Evolutionary conservation across 2,888 invertebrate genomes (phyloP), one percentile per base, ranked within the genome.

Genomic region (Saturnia pavonia): DNA sequence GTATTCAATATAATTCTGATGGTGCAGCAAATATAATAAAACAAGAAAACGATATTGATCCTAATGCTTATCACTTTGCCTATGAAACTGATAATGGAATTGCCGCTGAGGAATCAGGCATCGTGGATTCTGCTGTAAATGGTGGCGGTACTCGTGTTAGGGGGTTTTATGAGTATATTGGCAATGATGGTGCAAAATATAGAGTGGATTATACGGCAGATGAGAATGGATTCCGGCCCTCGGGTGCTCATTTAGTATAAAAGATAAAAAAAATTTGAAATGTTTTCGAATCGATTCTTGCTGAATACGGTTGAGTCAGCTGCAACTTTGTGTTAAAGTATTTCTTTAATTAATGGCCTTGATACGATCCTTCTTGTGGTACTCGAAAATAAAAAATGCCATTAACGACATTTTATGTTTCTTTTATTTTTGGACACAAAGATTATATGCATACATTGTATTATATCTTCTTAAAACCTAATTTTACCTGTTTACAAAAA

Each of bases 81-180:
- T 95, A 91, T 75, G 94, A 95, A 82, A 96, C 96, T 0, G 95
- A 95, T 76, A 96, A 96, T 79, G 96, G 96, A 22, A 96, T 96
- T 72, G 90, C 93, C 51, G 96, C 95, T 12, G 95, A 95, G 78
- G 96, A 96, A 81, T 85, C 89, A 12, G 96, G 96, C 27, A 92
- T 91, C 78, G 91, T 96, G 27, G 95, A 95, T 77, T 90, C 79
- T 3, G 91, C 94, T 0, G 81, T 75, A 0, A 93, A 94, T 25
- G 93, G 92, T 1, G 95, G 95, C 73, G 95, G 95, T 1, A 94
- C 96, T 68, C 94, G 94, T 71, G 95, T 96, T 0, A 93, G 91
- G 71, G 96, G 96, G 4, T 96, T 95, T 82, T 96, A 95, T 82
- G 95, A 96, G 77, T 96, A 96, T 82, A 95, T 96, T 0, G 96